Conservation (phyloP, 2,113 vertebrate species). For the Fukomys damarensis region DNA sequence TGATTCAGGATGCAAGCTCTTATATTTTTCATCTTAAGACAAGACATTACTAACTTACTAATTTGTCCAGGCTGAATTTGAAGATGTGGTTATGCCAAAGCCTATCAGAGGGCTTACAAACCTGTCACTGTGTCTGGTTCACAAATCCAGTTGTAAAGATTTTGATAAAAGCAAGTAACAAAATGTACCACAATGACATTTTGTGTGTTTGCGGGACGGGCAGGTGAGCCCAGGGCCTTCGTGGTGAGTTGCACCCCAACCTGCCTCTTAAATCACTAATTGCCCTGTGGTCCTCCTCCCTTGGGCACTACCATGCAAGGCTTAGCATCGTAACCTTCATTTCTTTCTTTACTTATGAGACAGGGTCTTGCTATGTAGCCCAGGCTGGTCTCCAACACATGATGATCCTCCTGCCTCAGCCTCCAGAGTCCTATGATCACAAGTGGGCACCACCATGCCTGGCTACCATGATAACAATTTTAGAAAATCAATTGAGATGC, state of each 20-base stretch:
- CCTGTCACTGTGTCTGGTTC: background rate
- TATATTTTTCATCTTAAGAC: background rate
- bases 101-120: background rate
- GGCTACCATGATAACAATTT: background rate
- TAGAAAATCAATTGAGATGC: background rate
- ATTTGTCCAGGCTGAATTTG: background rate
- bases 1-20: no score
- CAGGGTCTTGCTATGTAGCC: background rate
- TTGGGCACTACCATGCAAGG: background rate
- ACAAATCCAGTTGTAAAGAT: background rate
- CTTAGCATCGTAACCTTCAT: background rate
- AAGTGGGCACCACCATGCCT: background rate
- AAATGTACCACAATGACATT: background rate
- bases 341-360: background rate
- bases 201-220: background rate
- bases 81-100: background rate
- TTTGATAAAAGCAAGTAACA: background rate
- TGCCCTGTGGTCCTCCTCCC: background rate
- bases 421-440: background rate
- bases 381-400: background rate
- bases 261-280: background rate
- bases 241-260: background rate
- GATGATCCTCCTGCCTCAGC: background rate
- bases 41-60: background rate
- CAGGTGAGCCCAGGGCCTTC: background rate